These are phyloP conservation scores for Aphaenogaster floridana DNA, from an alignment of 1,140 invertebrate species.

Conservation along the genomic window DNA sequence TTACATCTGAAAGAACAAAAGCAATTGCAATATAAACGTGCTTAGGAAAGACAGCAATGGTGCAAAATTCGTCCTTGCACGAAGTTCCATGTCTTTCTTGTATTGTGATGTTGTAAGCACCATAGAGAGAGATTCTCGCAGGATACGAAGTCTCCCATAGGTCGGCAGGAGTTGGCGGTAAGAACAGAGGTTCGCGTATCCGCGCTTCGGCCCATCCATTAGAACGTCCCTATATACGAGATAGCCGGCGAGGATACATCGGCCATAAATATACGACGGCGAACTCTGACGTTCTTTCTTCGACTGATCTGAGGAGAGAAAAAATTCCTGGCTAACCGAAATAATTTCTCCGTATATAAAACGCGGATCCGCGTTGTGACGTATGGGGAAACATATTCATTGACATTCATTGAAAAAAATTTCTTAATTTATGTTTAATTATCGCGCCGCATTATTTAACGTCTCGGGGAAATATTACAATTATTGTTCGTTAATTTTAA, in stretches of 20 bases:
- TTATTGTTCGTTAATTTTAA: neutral
- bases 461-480: neutral
- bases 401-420: neutral
- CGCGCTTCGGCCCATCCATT: conserved; percentile 84
- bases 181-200: conserved; percentile 85
- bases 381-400: conserved; percentile 20
- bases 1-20: neutral
- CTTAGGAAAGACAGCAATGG: neutral
- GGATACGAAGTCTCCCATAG: conserved; percentile 59
- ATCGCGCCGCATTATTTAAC: neutral
- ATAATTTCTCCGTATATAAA: conserved; percentile 70
- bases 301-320: conserved; percentile 77
- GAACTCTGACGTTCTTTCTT: conserved; percentile 76
- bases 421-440: conserved; percentile 24
- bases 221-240: conserved; percentile 78
- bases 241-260: conserved; percentile 80
- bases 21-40: neutral
- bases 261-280: conserved; percentile 85
- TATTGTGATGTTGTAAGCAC: conserved; percentile 21
- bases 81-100: conserved; percentile 5
- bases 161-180: conserved; percentile 77
- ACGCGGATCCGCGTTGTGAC: conserved; percentile 35
- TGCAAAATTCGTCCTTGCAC: conserved; percentile 31
- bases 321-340: conserved; percentile 79
- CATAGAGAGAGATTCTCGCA: conserved; percentile 48